Conservation (phyloP, 2,888 invertebrate species). For the Stegana nigrithorax region DNA sequence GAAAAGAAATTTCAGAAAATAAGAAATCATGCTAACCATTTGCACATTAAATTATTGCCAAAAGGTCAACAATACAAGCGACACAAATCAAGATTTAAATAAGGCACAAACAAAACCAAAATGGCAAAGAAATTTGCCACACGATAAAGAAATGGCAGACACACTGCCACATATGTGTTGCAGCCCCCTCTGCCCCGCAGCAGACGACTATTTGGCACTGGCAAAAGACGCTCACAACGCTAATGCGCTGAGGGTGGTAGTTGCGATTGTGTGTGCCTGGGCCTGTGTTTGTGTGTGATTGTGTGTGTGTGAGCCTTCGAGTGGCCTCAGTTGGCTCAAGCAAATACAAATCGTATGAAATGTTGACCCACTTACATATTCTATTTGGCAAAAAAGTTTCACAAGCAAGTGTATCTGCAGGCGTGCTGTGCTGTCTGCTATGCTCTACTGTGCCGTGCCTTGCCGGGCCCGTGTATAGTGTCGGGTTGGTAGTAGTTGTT, state of each 20-base stretch:
- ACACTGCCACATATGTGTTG: neutral
- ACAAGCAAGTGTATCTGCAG: neutral
- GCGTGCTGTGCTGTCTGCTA: neutral
- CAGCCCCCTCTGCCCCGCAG: neutral
- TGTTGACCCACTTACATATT: conserved; percentile 10
- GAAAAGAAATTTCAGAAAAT: too few relatives aligned
- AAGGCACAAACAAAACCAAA: neutral
- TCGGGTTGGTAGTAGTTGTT: neutral
- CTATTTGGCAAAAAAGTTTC: conserved; percentile 13
- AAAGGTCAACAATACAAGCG: conserved; percentile 21
- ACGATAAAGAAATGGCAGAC: neutral
- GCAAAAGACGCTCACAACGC: neutral
- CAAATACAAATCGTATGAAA: neutral
- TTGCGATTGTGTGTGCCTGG: too few relatives aligned
- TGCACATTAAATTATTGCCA: conserved; percentile 22
- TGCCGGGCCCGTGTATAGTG: too few relatives aligned
- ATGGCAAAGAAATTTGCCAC: neutral
- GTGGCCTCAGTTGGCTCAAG: neutral
- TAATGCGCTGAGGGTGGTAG: neutral
- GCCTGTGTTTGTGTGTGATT: too few relatives aligned
- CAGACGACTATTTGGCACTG: neutral
- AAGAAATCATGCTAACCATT: conserved; percentile 8
- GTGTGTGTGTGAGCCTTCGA: too few relatives aligned
- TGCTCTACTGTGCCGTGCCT: too few relatives aligned
- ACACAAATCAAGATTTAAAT: conserved; percentile 1